Evolutionary conservation across 2,113 vertebrate genomes (phyloP).

Genomic region (Dromaius novaehollandiae): DNA sequence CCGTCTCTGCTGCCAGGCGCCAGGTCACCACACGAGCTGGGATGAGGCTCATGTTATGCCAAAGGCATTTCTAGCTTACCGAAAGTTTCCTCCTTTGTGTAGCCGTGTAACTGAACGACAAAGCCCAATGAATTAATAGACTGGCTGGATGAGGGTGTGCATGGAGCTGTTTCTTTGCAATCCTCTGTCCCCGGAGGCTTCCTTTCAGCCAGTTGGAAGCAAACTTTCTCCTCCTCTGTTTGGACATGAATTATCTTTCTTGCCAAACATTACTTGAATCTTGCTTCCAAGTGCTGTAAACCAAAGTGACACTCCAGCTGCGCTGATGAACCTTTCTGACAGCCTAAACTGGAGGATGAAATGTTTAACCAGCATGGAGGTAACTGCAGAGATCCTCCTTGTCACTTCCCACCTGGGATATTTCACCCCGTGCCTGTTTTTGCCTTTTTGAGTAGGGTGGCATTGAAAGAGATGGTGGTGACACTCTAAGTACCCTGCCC

Average conservation of each 20-base stretch:
- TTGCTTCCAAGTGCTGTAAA: not conserved
- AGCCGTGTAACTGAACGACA: not conserved
- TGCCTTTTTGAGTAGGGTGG: not conserved
- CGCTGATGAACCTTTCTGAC: not conserved
- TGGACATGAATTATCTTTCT: not conserved
- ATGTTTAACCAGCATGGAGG: not conserved
- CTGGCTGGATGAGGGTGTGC: not conserved
- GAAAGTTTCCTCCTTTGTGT: not conserved
- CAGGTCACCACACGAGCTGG: fast-evolving
- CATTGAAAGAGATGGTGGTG: not conserved
- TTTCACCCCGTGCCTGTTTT: not conserved
- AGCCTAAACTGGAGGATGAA: not conserved
- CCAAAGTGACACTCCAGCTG: not conserved
- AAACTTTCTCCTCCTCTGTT: not conserved
- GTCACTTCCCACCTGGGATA: not conserved
- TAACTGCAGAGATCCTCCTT: not conserved
- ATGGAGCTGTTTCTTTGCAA: not conserved
- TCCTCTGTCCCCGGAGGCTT: not conserved
- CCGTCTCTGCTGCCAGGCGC: not conserved
- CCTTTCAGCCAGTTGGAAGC: not conserved
- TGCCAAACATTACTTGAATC: not conserved
- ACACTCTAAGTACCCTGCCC: not conserved
- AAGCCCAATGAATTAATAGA: not conserved
- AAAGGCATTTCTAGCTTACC: not conserved
- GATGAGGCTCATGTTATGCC: not conserved